Conservation (phyloP, 37 sponge, comb jelly and placozoan genomes). For the Halichondria panicea region DNA sequence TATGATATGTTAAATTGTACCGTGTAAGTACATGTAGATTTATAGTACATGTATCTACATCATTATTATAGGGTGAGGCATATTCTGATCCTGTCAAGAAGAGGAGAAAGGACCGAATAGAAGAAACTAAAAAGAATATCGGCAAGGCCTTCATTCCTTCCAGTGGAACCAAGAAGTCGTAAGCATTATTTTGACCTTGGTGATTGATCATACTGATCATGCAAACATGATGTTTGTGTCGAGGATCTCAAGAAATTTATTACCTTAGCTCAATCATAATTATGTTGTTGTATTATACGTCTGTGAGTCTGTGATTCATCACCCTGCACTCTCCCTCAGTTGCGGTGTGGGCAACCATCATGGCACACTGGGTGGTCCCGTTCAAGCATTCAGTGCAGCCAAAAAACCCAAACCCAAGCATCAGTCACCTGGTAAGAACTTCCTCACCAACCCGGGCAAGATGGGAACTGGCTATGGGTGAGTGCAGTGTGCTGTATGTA, state of each 20-base stretch:
- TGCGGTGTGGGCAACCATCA: slow-evolving; percentile 83
- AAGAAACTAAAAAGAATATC: slow-evolving; percentile 77
- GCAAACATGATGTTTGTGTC: too few species aligned
- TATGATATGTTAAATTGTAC: too few species aligned
- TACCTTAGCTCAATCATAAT: too few species aligned
- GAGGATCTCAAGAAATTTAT: too few species aligned
- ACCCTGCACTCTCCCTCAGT: too few species aligned
- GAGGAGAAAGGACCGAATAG: slow-evolving; percentile 58
- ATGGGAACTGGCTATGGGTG: slow-evolving; percentile 96
- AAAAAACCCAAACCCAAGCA: slow-evolving; percentile 47
- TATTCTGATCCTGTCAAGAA: slow-evolving; percentile 79
- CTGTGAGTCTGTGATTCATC: too few species aligned
- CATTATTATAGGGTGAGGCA: slow-evolving; percentile 80
- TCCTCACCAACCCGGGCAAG: slow-evolving; percentile 86
- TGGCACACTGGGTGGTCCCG: slow-evolving; percentile 76
- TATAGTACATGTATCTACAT: background rate
- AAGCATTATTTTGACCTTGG: too few species aligned
- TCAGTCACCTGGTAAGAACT: slow-evolving; percentile 82
- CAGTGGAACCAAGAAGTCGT: slow-evolving; percentile 72
- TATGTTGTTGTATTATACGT: too few species aligned
- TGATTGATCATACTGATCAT: too few species aligned
- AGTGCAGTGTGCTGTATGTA: too few species aligned
- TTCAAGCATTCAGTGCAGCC: slow-evolving; percentile 73
- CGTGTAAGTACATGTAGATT: background rate
- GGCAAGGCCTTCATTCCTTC: slow-evolving; percentile 69